Evolutionary conservation across 2,797 vertebrate genomes (phyloP), one percentile per base, ranked within the genome.

Genomic region (Molossus alvarezi): DNA sequence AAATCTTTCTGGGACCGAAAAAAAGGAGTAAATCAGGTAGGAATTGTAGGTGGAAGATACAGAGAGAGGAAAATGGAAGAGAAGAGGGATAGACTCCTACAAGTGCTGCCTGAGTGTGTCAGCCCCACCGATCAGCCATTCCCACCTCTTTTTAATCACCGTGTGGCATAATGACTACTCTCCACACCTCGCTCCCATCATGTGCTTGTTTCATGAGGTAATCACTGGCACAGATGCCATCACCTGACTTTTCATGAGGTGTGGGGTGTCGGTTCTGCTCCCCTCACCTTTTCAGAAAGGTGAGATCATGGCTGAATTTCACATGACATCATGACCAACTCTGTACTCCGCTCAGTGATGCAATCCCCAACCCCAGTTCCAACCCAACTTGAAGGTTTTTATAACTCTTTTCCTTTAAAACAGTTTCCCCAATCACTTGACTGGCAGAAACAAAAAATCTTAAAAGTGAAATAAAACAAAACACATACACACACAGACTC

Each of bases 391-490:
- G 41, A 65, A 86, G 93, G 29, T 29, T 67, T 87, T 80, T 37
- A 5, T 21, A 89, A 79, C n/a, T 79, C 3, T 69, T 77, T 71
- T 58, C n/a, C n/a, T 92, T 79, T 62, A 76, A 94, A 82, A 29
- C 64, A n/a, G 41, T 48, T 45, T 1, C 23, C 62, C 33, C 11
- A 69, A 65, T 15, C 55, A 41, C 72, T 79, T 80, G 65, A 84
- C 21, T 60, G n/a, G 41, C 23, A 90, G 58, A 76, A 85, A 91
- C 45, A 48, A 45, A 77, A 72, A 83, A 27, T 25, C 57, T 87
- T 72, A 65, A 85, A 90, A 60, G 64, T 29, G 21, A 41, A 71
- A 71, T 11, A n/a, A 53, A 77, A 73, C 64, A 77, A 60, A 65
- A 69, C n/a, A 27, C 57, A 60, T 23, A 41, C 77, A 45, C 23